Evolutionary conservation across 2,888 invertebrate genomes (phyloP), one percentile per base, ranked within the genome.

Genomic region (Epinotia ramella): DNA sequence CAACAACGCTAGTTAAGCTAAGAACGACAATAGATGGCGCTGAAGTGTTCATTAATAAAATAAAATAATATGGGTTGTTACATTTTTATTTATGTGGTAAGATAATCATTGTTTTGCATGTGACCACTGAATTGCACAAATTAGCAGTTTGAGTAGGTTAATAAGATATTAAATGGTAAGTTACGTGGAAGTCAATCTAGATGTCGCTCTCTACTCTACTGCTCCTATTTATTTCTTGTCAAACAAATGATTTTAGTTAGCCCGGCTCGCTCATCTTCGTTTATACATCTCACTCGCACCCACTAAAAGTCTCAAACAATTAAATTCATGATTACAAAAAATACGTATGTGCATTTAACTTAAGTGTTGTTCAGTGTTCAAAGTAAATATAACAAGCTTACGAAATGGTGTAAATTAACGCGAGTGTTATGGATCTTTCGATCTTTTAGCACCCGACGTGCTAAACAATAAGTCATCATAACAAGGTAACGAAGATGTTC

Each of bases 401-500:
- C 6, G 66, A 70, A 71, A 75, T 71, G 75, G 70, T 70, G 69
- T 70, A 49, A 69, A 75, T 70, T 70, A 18, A 40, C 66, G 65
- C 77, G 81, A 80, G 83, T 79, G 81, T 81, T 86, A 88, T 88
- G 84, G 84, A 82, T 85, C 80, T 53, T 70, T 71, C 59, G 70
- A 60, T 75, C 70, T 65, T 75, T 75, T 72, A 68, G 70, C 75
- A 69, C 68, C 63, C 40, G 65, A 44, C 53, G 64, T 68, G 67
- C 65, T 69, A 73, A 76, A 73, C 73, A 73, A 69, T 77, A 77
- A 77, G 67, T 76, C 71, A 72, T 73, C 68, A 77, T 78, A 83
- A 84, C 89, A 91, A 93, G 93, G 92, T 91, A 93, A 91, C 84
- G 86, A 89, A 87, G 89, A 90, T 89, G 86, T 86, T 89, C 86